A percentile compares a stretch with the other conserved stretches of the same genome.
Evolutionary conservation across 2,113 vertebrate genomes (phyloP).

Genomic region (Diphyllodes magnificus): DNA sequence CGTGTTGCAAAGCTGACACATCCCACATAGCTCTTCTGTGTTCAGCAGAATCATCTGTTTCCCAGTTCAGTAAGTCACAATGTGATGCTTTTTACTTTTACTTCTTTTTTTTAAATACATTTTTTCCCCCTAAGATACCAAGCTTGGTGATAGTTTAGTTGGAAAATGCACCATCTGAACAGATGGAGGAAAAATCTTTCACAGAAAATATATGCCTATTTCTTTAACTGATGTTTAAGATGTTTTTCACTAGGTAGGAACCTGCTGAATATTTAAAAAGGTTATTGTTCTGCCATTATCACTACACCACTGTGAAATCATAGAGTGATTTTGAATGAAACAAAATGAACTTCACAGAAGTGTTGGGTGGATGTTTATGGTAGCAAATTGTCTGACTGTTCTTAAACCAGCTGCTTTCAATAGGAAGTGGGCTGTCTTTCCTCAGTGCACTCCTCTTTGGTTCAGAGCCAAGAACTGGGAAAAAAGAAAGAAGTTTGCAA

Average conservation of each 20-base stretch:
- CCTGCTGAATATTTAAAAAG: neutral
- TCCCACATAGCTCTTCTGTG: neutral
- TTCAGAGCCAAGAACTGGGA: neutral
- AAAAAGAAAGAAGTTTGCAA: neutral
- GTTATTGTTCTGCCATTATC: slow-evolving; percentile 1
- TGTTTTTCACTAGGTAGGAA: neutral
- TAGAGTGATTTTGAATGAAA: neutral
- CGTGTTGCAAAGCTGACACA: neutral
- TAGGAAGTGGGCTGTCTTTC: neutral
- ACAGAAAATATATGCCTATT: slow-evolving; percentile 1
- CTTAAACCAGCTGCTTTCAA: neutral
- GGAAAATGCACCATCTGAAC: neutral
- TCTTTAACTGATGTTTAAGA: neutral
- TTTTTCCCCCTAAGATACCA: neutral
- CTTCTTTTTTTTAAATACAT: neutral
- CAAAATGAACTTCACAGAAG: neutral
- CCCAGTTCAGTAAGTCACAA: neutral
- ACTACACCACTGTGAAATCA: neutral
- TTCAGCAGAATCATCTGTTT: neutral
- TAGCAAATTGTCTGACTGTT: neutral
- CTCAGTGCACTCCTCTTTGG: neutral
- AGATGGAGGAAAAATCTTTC: slow-evolving; percentile 10
- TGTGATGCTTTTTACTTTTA: neutral
- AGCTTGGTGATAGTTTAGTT: neutral
- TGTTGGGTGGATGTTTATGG: neutral